Evolutionary conservation across 2,888 invertebrate species (phyloP).

Genomic region (Orchestes rusci): DNA sequence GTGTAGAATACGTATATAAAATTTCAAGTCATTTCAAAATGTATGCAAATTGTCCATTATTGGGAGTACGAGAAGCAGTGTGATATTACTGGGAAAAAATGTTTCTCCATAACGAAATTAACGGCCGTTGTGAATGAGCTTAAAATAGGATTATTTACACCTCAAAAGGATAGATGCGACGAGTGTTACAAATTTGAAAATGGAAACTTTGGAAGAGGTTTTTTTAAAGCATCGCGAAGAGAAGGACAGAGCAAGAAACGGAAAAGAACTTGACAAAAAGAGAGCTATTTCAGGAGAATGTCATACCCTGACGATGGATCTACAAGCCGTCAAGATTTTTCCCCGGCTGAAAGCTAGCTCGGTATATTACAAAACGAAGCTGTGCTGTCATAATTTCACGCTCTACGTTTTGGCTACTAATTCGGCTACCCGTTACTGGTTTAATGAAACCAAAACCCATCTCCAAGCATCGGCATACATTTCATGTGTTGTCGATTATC

Average conservation of each 20-base stretch:
- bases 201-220: constrained; percentile 15
- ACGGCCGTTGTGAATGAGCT: constrained; percentile 8
- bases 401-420: constrained; percentile 28
- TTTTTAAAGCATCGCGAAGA: constrained; percentile 4
- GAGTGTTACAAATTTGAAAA: constrained; percentile 15
- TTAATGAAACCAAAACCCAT: constrained; percentile 13
- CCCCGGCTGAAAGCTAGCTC: constrained; percentile 24
- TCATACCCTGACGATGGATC: constrained; percentile 7
- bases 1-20: too few species aligned
- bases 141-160: constrained; percentile 13
- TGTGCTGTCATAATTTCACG: constrained; percentile 32
- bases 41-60: too few species aligned
- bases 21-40: too few species aligned
- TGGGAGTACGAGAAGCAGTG: constrained; percentile 5
- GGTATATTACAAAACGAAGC: constrained; percentile 32
- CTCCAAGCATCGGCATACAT: constrained; percentile 5
- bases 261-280: constrained; percentile 10
- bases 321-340: constrained; percentile 7
- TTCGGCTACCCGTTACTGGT: constrained; percentile 29
- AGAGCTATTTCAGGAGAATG: constrained; percentile 2
- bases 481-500: constrained; percentile 5
- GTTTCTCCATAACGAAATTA: constrained; percentile 13
- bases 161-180: constrained; percentile 16
- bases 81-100: constrained; percentile 2
- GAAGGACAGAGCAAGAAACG: constrained; percentile 9